A percentile compares a stretch with the other conserved stretches of the same genome.
Evolutionary conservation across 2,113 vertebrate genomes (phyloP).

Genomic region (Takifugu bimaculatus): DNA sequence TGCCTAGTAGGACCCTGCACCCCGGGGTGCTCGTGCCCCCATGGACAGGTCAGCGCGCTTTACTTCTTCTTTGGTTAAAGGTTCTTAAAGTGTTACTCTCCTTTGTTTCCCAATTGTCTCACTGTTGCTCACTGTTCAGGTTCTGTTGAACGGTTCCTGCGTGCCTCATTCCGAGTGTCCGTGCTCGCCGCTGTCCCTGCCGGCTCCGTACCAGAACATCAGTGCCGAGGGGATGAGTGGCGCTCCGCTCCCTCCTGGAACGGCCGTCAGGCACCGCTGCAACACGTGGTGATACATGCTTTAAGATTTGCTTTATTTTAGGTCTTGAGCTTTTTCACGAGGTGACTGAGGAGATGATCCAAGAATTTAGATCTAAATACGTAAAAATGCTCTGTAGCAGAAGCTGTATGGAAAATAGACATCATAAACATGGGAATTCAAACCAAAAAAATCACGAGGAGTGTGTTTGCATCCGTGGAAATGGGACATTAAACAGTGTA

Average conservation of each 20-base stretch:
- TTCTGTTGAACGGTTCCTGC: conserved; percentile 72
- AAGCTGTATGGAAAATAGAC: too few species aligned
- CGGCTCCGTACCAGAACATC: conserved; percentile 39
- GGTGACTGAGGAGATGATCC: too few species aligned
- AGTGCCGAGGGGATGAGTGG: conserved; percentile 50
- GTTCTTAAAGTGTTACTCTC: background rate
- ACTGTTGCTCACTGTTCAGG: conserved; percentile 56
- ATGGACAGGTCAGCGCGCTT: conserved; percentile 68
- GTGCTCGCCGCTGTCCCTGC: conserved; percentile 63
- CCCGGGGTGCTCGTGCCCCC: conserved; percentile 69
- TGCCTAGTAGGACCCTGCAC: conserved; percentile 66
- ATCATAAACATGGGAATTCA: too few species aligned
- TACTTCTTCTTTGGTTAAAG: background rate
- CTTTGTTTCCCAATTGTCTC: background rate
- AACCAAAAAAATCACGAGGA: too few species aligned
- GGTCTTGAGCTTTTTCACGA: background rate
- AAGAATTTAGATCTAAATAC: too few species aligned
- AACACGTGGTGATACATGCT: conserved; percentile 75
- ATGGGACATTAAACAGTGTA: too few species aligned
- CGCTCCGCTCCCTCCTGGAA: conserved; percentile 61
- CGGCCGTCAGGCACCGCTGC: conserved; percentile 70
- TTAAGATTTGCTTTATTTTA: background rate
- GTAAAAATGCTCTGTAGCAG: too few species aligned
- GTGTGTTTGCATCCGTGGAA: too few species aligned
- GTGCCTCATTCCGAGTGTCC: conserved; percentile 67